These are phyloP conservation scores for Mantis religiosa DNA, from an alignment of 2,888 invertebrate genomes.

Conservation along the genomic window DNA sequence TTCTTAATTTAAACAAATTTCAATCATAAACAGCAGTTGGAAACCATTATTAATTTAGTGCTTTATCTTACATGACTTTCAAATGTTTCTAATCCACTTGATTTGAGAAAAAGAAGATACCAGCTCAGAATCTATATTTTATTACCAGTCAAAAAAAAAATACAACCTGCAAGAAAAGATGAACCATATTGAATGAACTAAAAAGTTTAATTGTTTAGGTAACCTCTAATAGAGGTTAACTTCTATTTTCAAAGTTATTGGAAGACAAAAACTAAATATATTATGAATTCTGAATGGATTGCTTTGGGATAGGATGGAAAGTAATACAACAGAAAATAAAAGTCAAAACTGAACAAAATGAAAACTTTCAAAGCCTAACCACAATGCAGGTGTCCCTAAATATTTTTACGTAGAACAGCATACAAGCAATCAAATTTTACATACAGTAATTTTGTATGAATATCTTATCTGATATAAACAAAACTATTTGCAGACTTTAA, in stretches of 20 bases:
- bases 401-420: not conserved
- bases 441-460: not conserved
- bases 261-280: not conserved
- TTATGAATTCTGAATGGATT: not conserved
- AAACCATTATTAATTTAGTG: no score
- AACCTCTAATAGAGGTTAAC: not conserved
- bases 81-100: not conserved
- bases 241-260: not conserved
- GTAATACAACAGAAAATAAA: not conserved
- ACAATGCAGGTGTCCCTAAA: not conserved
- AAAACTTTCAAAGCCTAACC: not conserved
- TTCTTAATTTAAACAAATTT: no score
- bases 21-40: no score
- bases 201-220: not conserved
- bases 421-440: not conserved
- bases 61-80: no score
- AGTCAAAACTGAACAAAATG: not conserved
- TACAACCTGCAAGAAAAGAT: no score
- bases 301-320: not conserved
- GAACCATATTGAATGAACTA: no score
- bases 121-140: not conserved
- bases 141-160: not conserved
- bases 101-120: not conserved
- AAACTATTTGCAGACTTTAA: not conserved
- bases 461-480: not conserved